These are phyloP conservation scores for Chloebia gouldiae DNA, from an alignment of 2,113 vertebrate genomes.

Conservation along the genomic window DNA sequence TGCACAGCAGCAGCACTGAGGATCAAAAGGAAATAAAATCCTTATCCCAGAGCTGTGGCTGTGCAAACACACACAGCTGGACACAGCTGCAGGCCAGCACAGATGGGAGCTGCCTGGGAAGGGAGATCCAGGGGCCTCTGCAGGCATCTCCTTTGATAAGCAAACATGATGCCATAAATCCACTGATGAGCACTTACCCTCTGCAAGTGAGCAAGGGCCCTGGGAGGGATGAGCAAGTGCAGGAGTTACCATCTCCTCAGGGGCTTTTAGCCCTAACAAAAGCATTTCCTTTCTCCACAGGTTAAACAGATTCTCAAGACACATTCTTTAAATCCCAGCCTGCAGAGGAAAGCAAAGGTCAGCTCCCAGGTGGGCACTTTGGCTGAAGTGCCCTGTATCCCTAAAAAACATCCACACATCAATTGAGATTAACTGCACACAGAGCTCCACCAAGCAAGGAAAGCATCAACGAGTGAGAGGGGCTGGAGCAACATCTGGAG, in stretches of 20 bases:
- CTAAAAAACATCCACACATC: background rate
- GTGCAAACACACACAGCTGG: background rate
- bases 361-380: background rate
- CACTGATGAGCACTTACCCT: background rate
- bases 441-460: background rate
- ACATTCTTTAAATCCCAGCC: background rate
- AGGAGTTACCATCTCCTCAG: background rate
- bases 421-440: background rate
- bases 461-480: background rate
- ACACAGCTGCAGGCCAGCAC: background rate
- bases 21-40: background rate
- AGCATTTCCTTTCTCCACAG: background rate
- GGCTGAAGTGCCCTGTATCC: background rate
- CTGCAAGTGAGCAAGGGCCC: background rate
- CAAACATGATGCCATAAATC: background rate
- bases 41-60: background rate
- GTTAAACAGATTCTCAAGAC: background rate
- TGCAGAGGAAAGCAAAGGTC: background rate
- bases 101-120: background rate
- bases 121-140: background rate
- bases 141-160: conserved; percentile 6
- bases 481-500: background rate
- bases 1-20: background rate
- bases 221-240: background rate
- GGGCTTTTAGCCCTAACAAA: background rate